Evolutionary conservation across 30 jellyfish, hydroid and myxozoan species (phyloP).

Genomic region (Aurelia aurita): DNA sequence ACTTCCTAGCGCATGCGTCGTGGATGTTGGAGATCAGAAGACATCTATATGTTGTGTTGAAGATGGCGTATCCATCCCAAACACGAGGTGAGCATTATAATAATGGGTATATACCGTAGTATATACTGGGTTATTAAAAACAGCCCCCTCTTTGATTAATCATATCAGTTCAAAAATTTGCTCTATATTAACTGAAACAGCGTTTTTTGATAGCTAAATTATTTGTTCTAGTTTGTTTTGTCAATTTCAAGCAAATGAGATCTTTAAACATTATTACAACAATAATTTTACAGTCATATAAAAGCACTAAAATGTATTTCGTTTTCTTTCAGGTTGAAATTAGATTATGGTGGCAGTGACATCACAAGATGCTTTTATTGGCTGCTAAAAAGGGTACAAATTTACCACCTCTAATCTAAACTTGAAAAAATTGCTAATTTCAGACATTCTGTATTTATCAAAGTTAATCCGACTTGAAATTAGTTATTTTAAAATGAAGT

Average conservation of each 20-base stretch:
- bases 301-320: too few species aligned
- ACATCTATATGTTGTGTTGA: conserved; percentile 97
- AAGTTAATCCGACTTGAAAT: too few species aligned
- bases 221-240: background rate
- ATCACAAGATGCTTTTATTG: conserved; percentile 90
- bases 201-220: background rate
- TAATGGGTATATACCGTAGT: too few species aligned
- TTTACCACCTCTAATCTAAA: too few species aligned
- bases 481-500: too few species aligned
- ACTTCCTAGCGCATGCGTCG: conserved; percentile 98
- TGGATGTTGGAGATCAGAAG: conserved; percentile 97
- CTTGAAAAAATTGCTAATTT: background rate
- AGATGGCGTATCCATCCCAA: conserved; percentile 97
- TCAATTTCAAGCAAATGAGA: too few species aligned
- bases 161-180: background rate
- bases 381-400: conserved; percentile 88
- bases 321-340: conserved; percentile 56
- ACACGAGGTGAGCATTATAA: conserved; percentile 69
- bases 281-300: too few species aligned
- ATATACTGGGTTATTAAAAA: too few species aligned
- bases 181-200: background rate
- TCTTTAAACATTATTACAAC: too few species aligned
- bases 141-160: background rate
- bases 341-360: conserved; percentile 97
- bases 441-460: too few species aligned